Base-by-base conservation (phyloP, 2,888 invertebrate genomes). In the Troides helena region DNA sequence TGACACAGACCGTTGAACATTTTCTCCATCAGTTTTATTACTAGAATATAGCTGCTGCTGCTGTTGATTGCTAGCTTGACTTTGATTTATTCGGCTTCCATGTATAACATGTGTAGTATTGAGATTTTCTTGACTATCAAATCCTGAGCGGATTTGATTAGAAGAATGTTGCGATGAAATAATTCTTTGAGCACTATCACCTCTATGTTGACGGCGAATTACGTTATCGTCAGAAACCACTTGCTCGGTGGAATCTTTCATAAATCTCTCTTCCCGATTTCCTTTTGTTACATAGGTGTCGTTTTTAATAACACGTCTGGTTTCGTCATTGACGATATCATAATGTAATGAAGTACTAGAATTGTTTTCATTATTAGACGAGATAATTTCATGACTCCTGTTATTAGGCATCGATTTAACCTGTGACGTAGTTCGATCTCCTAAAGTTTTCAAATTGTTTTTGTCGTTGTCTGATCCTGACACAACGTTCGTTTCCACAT, bases 401-500 rank as follows among this genome's bases (percentile, higher is more conserved):
- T 67, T 70, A 56, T 66, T 57, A 8, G 21, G 66, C 18, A 30
- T n/a, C 12, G 62, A 66, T 67, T 72, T 70, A 56, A 72, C 72
- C 17, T 71, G 66, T n/a, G 78, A 80, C n/a, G 71, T 73, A 23
- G 73, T 69, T 46, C 74, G 76, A 39, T 76, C 75, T 63, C 72
- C 72, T 43, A 67, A 64, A 56, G 39, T 67, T 70, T 70, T 75
- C 57, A 56, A 60, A 39, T 67, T 67, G 71, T 74, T 79, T 62
- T 75, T 79, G 17, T 75, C 75, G 12, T 30, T 59, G 63, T 85
- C 80, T 46, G 80, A 81, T 61, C 80, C 81, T 64, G 74, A 73
- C 57, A 72, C 71, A 68, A 96, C 94, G 71, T 95, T 95, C 0
- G 96, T 96, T 84, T 95, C 95, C 85, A 95, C 94, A 77, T 95